Percentiles rank a stretch among this genome's conserved stretches.
Conservation (phyloP, 2,888 invertebrate species). For the Eupsilia transversa region DNA sequence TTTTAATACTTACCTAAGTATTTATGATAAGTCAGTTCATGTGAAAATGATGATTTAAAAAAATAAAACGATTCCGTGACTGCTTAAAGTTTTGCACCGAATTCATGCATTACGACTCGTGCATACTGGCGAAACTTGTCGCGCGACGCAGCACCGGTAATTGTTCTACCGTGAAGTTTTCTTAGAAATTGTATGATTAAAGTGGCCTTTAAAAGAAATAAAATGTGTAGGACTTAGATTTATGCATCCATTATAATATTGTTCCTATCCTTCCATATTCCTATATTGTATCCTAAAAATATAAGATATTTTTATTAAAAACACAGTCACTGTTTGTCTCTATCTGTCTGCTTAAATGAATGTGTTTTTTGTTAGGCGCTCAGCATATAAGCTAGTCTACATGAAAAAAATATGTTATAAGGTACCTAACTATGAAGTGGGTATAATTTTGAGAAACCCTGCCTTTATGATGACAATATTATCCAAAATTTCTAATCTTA, state of each 20-base stretch:
- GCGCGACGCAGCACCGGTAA: no score
- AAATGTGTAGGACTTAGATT: neutral
- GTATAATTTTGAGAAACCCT: neutral
- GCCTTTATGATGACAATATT: neutral
- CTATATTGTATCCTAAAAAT: neutral
- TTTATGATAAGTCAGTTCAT: neutral
- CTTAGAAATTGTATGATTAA: no score
- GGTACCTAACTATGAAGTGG: neutral
- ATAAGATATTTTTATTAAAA: neutral
- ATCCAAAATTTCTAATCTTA: neutral
- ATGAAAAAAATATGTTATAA: neutral
- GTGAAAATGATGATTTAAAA: neutral
- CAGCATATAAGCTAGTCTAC: neutral
- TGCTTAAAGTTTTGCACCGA: no score
- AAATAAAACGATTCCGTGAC: neutral
- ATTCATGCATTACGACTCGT: no score
- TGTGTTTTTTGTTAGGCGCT: slow-evolving; percentile 37
- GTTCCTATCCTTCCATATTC: no score
- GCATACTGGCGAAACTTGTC: no score
- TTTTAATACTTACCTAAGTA: neutral
- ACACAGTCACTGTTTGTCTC: neutral
- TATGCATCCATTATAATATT: neutral
- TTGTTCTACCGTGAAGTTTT: no score
- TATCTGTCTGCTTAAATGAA: neutral
- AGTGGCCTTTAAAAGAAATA: neutral